Evolutionary conservation across 2,888 invertebrate genomes (phyloP).

Genomic region (Polydrusus cervinus): DNA sequence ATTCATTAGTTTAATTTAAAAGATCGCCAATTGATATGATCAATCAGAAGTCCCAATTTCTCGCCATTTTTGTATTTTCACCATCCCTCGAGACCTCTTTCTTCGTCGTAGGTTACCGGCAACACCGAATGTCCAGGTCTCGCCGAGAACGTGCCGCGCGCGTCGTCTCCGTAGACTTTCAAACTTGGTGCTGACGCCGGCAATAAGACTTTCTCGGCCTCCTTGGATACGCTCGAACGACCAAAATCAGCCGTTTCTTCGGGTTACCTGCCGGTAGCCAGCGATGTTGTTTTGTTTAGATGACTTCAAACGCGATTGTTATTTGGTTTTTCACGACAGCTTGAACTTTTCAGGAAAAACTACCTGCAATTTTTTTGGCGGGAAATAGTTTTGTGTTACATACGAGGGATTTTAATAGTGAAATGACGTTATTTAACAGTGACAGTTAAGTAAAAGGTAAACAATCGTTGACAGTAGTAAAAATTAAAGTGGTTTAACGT

Average conservation of each 20-base stretch:
- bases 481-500: neutral
- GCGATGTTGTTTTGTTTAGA: slow-evolving; percentile 5
- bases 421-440: neutral
- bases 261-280: slow-evolving; percentile 2
- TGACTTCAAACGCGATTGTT: neutral
- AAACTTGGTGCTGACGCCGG: slow-evolving; percentile 34
- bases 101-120: slow-evolving; percentile 6
- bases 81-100: neutral
- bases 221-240: slow-evolving; percentile 39
- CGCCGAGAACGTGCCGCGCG: slow-evolving; percentile 21
- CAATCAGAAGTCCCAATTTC: neutral
- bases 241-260: slow-evolving; percentile 35
- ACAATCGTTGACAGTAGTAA: neutral
- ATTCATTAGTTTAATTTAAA: too few species aligned
- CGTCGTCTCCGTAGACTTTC: slow-evolving; percentile 36
- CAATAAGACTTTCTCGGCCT: slow-evolving; percentile 32
- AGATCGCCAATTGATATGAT: too few species aligned
- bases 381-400: neutral
- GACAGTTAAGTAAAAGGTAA: slow-evolving; percentile 2
- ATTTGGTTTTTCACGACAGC: neutral
- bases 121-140: slow-evolving; percentile 23
- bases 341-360: neutral
- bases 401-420: neutral
- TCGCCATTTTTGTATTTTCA: neutral
- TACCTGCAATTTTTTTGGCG: neutral